A percentile compares a stretch with the other conserved stretches of the same genome.
phyloP scores from a whole-genome alignment of 2,888 invertebrate genomes.

The Pristionchus maxplancki region DNA sequence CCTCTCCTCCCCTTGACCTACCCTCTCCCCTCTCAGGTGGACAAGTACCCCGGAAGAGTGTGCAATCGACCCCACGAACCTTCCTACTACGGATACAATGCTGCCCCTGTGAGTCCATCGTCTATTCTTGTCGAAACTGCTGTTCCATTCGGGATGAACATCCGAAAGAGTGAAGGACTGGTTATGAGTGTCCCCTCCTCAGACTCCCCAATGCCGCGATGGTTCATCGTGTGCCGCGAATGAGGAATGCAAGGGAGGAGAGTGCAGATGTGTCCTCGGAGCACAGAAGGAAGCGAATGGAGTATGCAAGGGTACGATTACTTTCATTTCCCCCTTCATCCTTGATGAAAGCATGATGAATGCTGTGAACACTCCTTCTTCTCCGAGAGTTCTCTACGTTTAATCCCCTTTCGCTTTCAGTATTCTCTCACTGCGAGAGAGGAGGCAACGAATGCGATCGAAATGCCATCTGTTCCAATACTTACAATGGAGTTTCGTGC shows the following conservation, averaged over 20 bases:
- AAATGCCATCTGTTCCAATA: slow-evolving; percentile 74
- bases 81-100: slow-evolving; percentile 66
- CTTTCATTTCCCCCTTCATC: background rate
- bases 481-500: slow-evolving; percentile 70
- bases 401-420: slow-evolving; percentile 55
- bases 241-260: slow-evolving; percentile 68
- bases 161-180: background rate
- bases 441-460: slow-evolving; percentile 68
- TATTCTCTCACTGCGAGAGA: slow-evolving; percentile 69
- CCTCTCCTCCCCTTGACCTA: background rate
- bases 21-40: slow-evolving; percentile 54
- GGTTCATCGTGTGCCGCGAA: slow-evolving; percentile 62
- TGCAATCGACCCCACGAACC: slow-evolving; percentile 71
- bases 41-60: slow-evolving; percentile 72
- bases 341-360: background rate
- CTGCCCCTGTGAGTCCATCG: background rate
- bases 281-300: slow-evolving; percentile 64
- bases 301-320: slow-evolving; percentile 59
- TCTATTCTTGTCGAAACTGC: background rate
- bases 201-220: slow-evolving; percentile 64
- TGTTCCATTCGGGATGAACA: background rate
- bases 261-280: slow-evolving; percentile 66
- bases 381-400: background rate
- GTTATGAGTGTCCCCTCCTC: background rate
- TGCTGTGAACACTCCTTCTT: background rate